Percentiles rank a stretch among this genome's conserved stretches.
Evolutionary conservation across 2,888 invertebrate species (phyloP).

Genomic region (Brachycybe producta): DNA sequence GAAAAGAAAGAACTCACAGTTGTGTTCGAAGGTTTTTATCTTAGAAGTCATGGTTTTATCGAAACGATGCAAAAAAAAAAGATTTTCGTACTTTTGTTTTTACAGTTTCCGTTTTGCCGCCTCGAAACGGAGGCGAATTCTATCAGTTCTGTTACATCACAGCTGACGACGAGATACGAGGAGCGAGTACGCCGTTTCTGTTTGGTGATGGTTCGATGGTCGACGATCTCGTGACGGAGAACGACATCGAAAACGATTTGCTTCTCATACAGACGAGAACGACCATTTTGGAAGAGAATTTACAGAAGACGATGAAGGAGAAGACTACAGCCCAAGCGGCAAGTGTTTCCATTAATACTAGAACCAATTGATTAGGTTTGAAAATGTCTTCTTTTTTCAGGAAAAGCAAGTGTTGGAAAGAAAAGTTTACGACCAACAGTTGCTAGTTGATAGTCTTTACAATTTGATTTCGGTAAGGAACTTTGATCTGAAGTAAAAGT

Average conservation of each 20-base stretch:
- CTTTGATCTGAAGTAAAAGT: too few relatives aligned
- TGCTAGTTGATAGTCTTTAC: too few relatives aligned
- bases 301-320: conserved; percentile 1
- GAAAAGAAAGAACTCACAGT: too few relatives aligned
- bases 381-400: neutral
- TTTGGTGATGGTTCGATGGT: conserved; percentile 27
- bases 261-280: conserved; percentile 30
- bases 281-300: conserved; percentile 27
- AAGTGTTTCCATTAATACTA: neutral
- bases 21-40: too few relatives aligned
- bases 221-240: conserved; percentile 31
- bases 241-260: conserved; percentile 31
- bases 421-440: neutral
- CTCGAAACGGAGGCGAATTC: conserved; percentile 34
- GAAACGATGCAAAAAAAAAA: neutral
- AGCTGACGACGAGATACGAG: conserved; percentile 29
- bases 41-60: too few relatives aligned
- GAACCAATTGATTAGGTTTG: neutral
- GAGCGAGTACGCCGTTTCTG: conserved; percentile 35
- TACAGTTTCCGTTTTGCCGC: conserved; percentile 30
- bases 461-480: too few relatives aligned
- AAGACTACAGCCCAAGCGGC: neutral
- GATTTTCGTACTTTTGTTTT: conserved; percentile 10
- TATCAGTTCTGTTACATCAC: conserved; percentile 36
- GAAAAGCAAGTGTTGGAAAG: conserved; percentile 5